Base-by-base conservation (phyloP, 2,888 invertebrate species). In the Xanthorhoe spadicearia region DNA sequence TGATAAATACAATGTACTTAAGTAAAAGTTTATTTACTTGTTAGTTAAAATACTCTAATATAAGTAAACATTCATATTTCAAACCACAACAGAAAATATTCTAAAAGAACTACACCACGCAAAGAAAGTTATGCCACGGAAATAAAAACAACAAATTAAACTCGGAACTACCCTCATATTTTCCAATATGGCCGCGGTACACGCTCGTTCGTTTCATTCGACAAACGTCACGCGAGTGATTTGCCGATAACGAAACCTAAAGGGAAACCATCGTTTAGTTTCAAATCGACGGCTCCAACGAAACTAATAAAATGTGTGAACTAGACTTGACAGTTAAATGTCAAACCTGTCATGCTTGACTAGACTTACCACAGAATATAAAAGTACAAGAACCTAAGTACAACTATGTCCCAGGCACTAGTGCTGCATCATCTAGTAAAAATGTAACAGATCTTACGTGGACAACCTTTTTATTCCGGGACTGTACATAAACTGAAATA, bases 121-220 rank as follows among this genome's bases (percentile, higher is more conserved):
- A 69, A 69, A 71, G 74, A 72, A 72, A 73, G 61, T 70, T 68
- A 66, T 58, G 55, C 66, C 65, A 69, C 53, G 46, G 35, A 58
- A 64, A 64, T 46, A 52, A 70, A 70, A 71, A 61, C 62, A 61
- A 68, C 60, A 74, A 71, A 72, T 73, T 73, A 73, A 74, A 75
- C 73, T 73, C 49, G 68, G 71, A 71, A 76, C 74, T 75, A 73
- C 60, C 73, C 69, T 68, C 76, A 74, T 79, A 77, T 80, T 82
- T 85, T 82, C 77, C 83, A 87, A 85, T 74, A 85, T 85, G 85
- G 85, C 86, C 75, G 74, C 81, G 77, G 69, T 70, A 69, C 77
- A 79, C 78, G 80, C 78, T 82, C 81, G 80, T 83, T 81, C 81
- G 80, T 83, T 82, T 80, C 79, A 78, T 81, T 83, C 83, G 79